Percentiles rank a stretch among this genome's conserved stretches.
These are phyloP conservation scores for Ranitomeya imitator DNA, from an alignment of 2,113 vertebrate genomes.

Conservation along the genomic window DNA sequence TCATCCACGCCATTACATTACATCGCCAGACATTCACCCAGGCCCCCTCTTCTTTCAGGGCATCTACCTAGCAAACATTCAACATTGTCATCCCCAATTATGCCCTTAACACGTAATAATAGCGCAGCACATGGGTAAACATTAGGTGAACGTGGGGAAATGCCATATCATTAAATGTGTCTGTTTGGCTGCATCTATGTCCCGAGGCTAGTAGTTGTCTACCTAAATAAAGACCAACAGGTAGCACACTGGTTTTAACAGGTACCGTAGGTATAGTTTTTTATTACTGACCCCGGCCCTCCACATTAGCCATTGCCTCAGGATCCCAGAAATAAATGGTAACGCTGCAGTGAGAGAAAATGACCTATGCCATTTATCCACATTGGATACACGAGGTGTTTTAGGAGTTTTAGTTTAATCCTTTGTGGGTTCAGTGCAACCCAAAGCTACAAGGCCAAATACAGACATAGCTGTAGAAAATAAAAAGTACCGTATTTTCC, in stretches of 20 bases:
- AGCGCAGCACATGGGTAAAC: too few species aligned
- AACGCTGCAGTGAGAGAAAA: background rate
- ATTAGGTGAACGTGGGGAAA: too few species aligned
- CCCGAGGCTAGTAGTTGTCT: too few species aligned
- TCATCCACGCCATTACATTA: too few species aligned
- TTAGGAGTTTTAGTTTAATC: background rate
- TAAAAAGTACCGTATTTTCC: conserved; percentile 61
- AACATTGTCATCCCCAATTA: background rate
- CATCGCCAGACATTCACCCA: too few species aligned
- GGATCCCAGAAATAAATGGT: background rate
- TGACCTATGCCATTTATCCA: background rate
- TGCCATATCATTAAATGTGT: too few species aligned
- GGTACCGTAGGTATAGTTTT: too few species aligned
- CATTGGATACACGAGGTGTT: background rate
- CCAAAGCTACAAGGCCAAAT: conserved; percentile 57
- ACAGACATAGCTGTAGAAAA: conserved; percentile 39
- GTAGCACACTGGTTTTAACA: too few species aligned
- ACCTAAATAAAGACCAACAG: too few species aligned
- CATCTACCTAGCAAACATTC: background rate
- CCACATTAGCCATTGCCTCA: too few species aligned
- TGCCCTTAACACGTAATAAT: background rate
- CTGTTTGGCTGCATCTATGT: too few species aligned
- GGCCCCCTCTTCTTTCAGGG: background rate
- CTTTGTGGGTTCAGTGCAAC: background rate
- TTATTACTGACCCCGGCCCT: too few species aligned